Conservation (phyloP, 2,888 invertebrate genomes). For the Rutpela maculata region DNA sequence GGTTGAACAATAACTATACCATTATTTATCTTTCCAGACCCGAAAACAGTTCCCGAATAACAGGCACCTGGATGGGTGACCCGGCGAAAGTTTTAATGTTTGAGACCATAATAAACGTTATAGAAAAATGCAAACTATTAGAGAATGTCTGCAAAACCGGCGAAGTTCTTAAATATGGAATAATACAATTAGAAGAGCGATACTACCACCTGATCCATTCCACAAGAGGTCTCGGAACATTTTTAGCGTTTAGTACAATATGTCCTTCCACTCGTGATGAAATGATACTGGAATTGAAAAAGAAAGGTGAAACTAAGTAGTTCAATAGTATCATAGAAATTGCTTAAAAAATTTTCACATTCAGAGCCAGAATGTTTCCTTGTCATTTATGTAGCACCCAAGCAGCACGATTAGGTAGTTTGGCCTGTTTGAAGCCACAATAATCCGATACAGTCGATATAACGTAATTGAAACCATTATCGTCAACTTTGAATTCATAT, state of each 20-base stretch:
- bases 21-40: constrained; percentile 76
- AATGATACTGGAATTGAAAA: constrained; percentile 80
- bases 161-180: constrained; percentile 78
- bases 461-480: too few relatives aligned
- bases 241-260: constrained; percentile 85
- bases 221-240: constrained; percentile 91
- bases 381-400: too few relatives aligned
- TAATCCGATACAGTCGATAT: too few relatives aligned
- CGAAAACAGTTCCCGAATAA: constrained; percentile 88
- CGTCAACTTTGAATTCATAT: too few relatives aligned
- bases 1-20: neutral
- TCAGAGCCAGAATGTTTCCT: too few relatives aligned
- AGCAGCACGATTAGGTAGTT: too few relatives aligned
- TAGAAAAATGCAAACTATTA: constrained; percentile 87
- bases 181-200: constrained; percentile 81
- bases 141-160: constrained; percentile 84
- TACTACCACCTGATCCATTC: constrained; percentile 84
- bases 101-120: constrained; percentile 88
- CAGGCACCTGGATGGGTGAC: constrained; percentile 99
- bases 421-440: too few relatives aligned
- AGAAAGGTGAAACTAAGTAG: constrained; percentile 78
- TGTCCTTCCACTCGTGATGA: constrained; percentile 82
- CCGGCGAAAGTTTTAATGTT: constrained; percentile 94
- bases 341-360: too few relatives aligned
- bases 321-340: too few relatives aligned